A percentile compares a stretch with the other conserved stretches of the same genome.
Evolutionary conservation across 2,113 vertebrate genomes (phyloP).

Genomic region (Aptenodytes forsteri): DNA sequence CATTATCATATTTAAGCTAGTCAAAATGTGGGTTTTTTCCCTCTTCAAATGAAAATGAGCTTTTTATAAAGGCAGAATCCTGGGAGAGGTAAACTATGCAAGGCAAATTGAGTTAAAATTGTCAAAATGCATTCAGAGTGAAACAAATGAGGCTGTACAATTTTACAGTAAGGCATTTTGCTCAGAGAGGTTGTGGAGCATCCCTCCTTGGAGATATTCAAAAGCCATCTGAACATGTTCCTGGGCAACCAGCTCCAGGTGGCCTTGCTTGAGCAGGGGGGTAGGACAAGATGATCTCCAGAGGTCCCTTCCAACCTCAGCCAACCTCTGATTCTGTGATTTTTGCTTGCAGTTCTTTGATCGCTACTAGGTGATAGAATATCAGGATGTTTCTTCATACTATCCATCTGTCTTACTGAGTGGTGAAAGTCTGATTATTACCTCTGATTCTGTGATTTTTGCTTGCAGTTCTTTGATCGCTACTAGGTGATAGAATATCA

Average conservation of each 20-base stretch:
- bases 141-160: not conserved
- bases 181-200: not conserved
- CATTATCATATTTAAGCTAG: not conserved
- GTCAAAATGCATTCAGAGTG: not conserved
- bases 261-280: not conserved
- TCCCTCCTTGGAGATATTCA: not conserved
- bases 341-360: not conserved
- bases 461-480: not conserved
- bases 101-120: not conserved
- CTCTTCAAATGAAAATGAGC: not conserved
- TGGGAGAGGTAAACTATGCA: not conserved
- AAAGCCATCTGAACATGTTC: not conserved
- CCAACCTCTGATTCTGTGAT: not conserved
- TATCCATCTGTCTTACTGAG: not conserved
- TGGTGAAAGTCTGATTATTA: not conserved
- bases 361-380: not conserved
- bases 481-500: not conserved
- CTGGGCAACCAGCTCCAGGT: not conserved
- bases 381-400: not conserved
- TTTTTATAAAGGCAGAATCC: not conserved
- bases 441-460: not conserved
- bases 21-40: accelerated
- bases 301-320: not conserved
- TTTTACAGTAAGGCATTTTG: not conserved
- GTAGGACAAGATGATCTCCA: not conserved